These are phyloP conservation scores for Pygoscelis adeliae DNA, from an alignment of 2,113 vertebrate genomes.

Conservation along the genomic window DNA sequence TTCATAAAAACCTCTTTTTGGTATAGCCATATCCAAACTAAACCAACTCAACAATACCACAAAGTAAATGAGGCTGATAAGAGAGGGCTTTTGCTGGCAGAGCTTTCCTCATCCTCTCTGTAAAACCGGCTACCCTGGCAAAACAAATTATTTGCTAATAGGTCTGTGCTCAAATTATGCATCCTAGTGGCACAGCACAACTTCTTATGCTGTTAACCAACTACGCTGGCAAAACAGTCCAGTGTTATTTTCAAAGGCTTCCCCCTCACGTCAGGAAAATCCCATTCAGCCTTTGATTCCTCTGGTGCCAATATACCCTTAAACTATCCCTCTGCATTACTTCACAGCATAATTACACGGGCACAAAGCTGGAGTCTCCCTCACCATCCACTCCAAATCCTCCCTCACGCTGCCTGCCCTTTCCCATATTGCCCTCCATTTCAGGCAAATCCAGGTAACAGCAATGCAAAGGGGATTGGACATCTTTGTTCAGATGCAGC, in stretches of 20 bases:
- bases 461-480: neutral
- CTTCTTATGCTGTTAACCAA: neutral
- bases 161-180: neutral
- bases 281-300: neutral
- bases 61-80: neutral
- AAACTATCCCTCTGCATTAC: neutral
- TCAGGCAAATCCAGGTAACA: neutral
- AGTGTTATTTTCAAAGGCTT: neutral
- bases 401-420: neutral
- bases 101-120: neutral
- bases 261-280: neutral
- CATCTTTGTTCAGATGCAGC: neutral
- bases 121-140: neutral
- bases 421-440: neutral
- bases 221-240: fast-evolving
- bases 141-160: neutral
- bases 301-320: neutral
- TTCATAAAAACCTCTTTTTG: neutral
- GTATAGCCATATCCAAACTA: neutral
- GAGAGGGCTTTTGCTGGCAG: neutral
- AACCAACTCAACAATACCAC: neutral
- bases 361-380: neutral
- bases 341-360: neutral
- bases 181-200: neutral
- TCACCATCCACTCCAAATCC: neutral